phyloP scores from a whole-genome alignment of 2,113 vertebrate species.

The Tragelaphus imberbis region DNA sequence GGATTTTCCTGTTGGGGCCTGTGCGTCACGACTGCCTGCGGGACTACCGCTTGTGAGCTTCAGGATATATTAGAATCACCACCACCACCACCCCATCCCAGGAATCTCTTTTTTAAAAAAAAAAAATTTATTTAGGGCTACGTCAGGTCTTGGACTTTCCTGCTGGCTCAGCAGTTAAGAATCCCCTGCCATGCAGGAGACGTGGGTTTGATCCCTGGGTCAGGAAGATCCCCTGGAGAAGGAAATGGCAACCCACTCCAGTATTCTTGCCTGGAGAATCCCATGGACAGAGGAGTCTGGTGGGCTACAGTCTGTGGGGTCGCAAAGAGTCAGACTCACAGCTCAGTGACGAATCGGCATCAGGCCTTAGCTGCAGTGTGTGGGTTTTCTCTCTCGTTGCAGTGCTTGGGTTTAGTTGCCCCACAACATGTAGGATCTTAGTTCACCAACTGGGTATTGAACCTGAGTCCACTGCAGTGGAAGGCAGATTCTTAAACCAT shows the following conservation, averaged over 20 bases:
- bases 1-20: not conserved
- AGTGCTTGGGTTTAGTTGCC: not conserved
- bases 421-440: not conserved
- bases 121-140: not conserved
- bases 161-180: not conserved
- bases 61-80: not conserved
- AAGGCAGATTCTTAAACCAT: not conserved
- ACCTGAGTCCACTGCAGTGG: not conserved
- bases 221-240: not conserved
- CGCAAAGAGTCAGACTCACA: not conserved
- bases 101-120: not conserved
- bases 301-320: not conserved
- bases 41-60: not conserved
- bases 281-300: not conserved
- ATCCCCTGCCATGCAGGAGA: not conserved
- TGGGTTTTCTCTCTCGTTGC: not conserved
- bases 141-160: not conserved
- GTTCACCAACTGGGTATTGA: not conserved
- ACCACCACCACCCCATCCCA: accelerated
- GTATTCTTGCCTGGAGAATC: not conserved
- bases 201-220: not conserved
- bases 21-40: accelerated
- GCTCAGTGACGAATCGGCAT: accelerated
- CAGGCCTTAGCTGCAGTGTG: not conserved
- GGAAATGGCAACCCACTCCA: not conserved